Base-by-base conservation (phyloP, 2,888 invertebrate genomes). In the Portevinia maculata region DNA sequence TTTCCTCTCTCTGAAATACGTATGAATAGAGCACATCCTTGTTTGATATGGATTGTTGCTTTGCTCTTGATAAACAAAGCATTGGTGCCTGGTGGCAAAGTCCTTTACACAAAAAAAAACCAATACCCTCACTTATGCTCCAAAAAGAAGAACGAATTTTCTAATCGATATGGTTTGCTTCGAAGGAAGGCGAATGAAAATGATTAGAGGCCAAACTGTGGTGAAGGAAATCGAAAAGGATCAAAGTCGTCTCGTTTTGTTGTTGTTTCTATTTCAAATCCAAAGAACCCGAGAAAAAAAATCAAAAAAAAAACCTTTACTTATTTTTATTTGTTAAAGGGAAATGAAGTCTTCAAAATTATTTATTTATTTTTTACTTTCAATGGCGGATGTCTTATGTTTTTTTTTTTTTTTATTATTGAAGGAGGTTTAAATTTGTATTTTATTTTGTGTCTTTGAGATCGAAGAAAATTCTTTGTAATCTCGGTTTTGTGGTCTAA, bases 261-360 rank as follows among this genome's bases (percentile, higher is more conserved):
- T 52, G 57, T 57, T 55, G 50, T 39, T 67, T 60, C 48, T 32
- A 24, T 28, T 55, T 19, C 11, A 60, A 19, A 70, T 11, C 3
- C 24, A 3, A 5, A 15, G 17, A 53, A 19, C 28, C 11, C 11
- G 9, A 1, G 39, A 24, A 52, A 50, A 48, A 50, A 41, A 39
- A 55, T 55, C 55, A 24, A 24, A 52, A 50, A 48, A 50, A 41
- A 39, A 55, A 62, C 55, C 32, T 32, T 28, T 59, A 52, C 67
- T 55, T 70, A 65, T 71, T 70, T 78, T 70, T 78, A 52, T 71
- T 78, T 78, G 57, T 78, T 59, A 71, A 57, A 39, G 39, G 48
- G 69, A 74, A 74, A 75, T 75, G 46, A 81, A 70, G 74, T 79
- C 64, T 64, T 52, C 62, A 70, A 74, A 75, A 75, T 79, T 69